Conservation (phyloP, 2,797 vertebrate species). For the Psittacula echo region DNA sequence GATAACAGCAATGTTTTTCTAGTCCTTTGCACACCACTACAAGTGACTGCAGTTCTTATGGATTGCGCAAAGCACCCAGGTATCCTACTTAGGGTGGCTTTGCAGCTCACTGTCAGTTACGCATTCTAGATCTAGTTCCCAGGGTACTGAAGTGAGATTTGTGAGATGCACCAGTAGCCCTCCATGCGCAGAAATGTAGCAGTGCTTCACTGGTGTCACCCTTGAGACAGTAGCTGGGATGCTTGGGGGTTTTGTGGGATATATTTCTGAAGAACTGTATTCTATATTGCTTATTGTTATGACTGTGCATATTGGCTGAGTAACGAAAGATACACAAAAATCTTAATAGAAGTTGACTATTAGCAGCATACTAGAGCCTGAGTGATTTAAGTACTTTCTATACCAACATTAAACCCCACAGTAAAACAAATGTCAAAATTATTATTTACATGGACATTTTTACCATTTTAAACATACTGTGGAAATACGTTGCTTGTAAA, state of each 20-base stretch:
- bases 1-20: not conserved
- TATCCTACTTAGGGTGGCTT: not conserved
- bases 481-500: not conserved
- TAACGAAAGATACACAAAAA: not conserved
- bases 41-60: not conserved
- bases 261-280: rapidly evolving
- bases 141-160: not conserved
- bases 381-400: not conserved
- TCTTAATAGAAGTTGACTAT: not conserved
- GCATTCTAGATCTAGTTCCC: not conserved
- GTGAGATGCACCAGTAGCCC: not conserved
- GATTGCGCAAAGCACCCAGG: rapidly evolving
- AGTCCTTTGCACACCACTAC: not conserved
- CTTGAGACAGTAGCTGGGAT: not conserved
- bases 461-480: not conserved
- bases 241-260: not conserved
- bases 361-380: not conserved
- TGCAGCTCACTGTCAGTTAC: not conserved
- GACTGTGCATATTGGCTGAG: not conserved
- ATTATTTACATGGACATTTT: not conserved
- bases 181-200: rapidly evolving
- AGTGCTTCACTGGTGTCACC: rapidly evolving
- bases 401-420: not conserved
- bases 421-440: not conserved
- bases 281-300: not conserved